Percentiles rank a stretch among this genome's conserved stretches.
phyloP scores from a whole-genome alignment of 2,797 vertebrate species.

The Hyperoplus lanceolatus region DNA sequence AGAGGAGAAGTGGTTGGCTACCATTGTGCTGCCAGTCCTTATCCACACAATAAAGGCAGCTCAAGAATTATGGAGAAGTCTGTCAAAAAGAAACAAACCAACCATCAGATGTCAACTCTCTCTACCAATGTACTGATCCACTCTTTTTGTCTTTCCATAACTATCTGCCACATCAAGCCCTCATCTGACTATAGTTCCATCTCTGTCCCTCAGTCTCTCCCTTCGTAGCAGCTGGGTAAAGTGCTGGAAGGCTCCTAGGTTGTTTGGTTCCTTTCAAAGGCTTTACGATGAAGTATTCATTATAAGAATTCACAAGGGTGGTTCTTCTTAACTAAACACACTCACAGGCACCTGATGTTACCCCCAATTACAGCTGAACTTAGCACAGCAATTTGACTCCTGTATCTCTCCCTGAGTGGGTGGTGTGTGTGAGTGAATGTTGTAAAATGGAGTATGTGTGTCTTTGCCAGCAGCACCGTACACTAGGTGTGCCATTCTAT shows the following conservation, averaged over 20 bases:
- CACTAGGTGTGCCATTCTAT: constrained; percentile 28
- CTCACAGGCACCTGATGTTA: constrained; percentile 72
- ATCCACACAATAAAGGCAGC: no score
- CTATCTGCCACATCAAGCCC: neutral
- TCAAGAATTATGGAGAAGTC: constrained; percentile 8
- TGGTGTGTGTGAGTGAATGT: constrained; percentile 7
- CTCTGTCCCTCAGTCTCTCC: neutral
- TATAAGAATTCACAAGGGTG: constrained; percentile 64
- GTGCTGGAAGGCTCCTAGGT: constrained; percentile 44
- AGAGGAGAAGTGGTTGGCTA: no score
- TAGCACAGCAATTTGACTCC: constrained; percentile 58
- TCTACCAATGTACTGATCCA: neutral
- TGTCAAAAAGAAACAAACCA: constrained; percentile 5
- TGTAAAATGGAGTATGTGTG: constrained; percentile 21
- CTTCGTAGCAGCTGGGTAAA: constrained; percentile 25
- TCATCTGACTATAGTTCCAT: neutral
- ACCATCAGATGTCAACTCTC: neutral
- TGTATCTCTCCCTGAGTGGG: constrained; percentile 49
- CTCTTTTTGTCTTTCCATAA: neutral
- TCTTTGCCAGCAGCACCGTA: constrained; percentile 2
- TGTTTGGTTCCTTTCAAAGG: constrained; percentile 69
- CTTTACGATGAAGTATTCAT: constrained; percentile 76
- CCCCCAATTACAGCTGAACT: constrained; percentile 75
- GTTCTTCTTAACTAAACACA: constrained; percentile 65
- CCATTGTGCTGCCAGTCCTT: no score